Base-by-base conservation (phyloP, 2,113 vertebrate species). In the Cairina moschata region DNA sequence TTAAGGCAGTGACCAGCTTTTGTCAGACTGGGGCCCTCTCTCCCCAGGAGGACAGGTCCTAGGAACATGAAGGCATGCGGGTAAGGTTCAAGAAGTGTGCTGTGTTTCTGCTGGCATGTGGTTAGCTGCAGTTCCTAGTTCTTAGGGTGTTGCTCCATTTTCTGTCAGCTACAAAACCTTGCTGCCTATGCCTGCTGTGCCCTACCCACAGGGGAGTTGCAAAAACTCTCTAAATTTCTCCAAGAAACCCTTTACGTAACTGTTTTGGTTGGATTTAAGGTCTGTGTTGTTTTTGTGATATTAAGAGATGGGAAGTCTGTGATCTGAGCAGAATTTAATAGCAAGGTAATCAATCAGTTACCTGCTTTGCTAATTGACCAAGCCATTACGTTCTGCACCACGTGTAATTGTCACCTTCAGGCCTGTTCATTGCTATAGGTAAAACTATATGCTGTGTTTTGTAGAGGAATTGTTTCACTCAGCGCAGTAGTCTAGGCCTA, bases 401-500 rank as follows among this genome's bases (percentile, higher is more conserved):
- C 34, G 32, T 38, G 69, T 74, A 5, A 31, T 77, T 90, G 69
- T 83, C 73, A 42, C 55, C 13, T 38, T 32, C 3, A 46, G 82
- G 12, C 59, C 6, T 17, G 13, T 11, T 77, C 26, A 8, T 48
- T 34, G 62, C 18, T 38, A 0, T n/a, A 23, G 25, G 20, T 1
- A 1, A 60, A 44, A 26, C 22, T 26, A 26, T 26, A 25, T 13
- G 13, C 50, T 42, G 36, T 86, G 36, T 72, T 42, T 65, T 52
- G 58, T 32, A 44, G 36, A 62, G 67, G 78, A 52, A 44, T 62
- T 66, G 28, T 73, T 85, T 74, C 16, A 69, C 34, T 88, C 52
- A 20, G 4, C 20, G 60, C 73, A 17, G 0, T 46, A 32, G 7
- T 54, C 55, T 65, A 54, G 23, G 44, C 44, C 40, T 56, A 28